Conservation (phyloP, 2,888 invertebrate genomes). For the Gortyna flavago region DNA sequence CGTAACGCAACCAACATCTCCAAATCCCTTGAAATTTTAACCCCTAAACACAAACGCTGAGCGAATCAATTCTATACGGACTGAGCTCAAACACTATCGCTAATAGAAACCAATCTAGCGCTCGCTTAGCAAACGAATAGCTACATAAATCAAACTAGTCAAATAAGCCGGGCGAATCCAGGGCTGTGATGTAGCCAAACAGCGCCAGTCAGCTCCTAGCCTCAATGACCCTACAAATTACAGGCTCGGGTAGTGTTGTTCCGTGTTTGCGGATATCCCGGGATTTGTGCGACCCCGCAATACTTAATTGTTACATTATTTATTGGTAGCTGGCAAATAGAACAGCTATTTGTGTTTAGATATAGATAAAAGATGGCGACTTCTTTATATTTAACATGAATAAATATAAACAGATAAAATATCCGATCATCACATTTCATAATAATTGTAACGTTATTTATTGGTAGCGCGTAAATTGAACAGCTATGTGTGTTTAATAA, state of each 20-base stretch:
- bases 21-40: constrained; percentile 21
- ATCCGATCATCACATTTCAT: background rate
- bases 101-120: constrained; percentile 75
- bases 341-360: background rate
- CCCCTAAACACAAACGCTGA: constrained; percentile 56
- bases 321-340: background rate
- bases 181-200: constrained; percentile 67
- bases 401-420: background rate
- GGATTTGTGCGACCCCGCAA: constrained; percentile 50
- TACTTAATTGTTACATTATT: constrained; percentile 30
- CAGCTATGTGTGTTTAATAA: background rate
- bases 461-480: background rate
- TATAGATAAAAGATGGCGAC: background rate
- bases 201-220: constrained; percentile 64
- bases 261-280: constrained; percentile 68
- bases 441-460: constrained; percentile 19
- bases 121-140: constrained; percentile 62
- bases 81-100: constrained; percentile 70
- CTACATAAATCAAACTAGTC: constrained; percentile 78
- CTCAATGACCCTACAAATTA: constrained; percentile 70
- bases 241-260: constrained; percentile 59
- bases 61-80: constrained; percentile 68
- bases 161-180: constrained; percentile 73
- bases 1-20: background rate
- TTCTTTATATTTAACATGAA: background rate